Base-by-base conservation (phyloP, 2,797 vertebrate species). In the Aulostomus chinensis region DNA sequence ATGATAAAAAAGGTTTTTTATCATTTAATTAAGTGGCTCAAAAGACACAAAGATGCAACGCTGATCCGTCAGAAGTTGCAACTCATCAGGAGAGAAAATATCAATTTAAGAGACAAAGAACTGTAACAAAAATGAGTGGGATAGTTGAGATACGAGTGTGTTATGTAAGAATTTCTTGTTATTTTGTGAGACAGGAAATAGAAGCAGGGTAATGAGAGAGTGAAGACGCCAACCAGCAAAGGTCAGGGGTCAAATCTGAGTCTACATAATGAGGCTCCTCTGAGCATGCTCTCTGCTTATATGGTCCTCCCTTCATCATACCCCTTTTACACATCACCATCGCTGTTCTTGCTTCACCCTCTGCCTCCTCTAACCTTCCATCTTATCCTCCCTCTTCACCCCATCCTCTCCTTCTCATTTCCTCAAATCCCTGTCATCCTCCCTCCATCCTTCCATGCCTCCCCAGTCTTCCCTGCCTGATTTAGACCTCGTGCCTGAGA, bases 401-500 rank as follows among this genome's bases (percentile, higher is more conserved):
- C 35, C 14, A 12, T 15, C 22, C 32, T 8, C 31, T 6, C 36
- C 13, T 4, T 39, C 51, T 24, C 30, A 16, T 36, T 40, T 48
- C 31, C 22, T 57, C 30, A 58, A 66, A 73, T 16, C 40, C 29
- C 10, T 17, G 16, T 20, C 3, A 11, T 8, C 39, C 25, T 50
- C 12, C 34, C 24, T 40, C 57, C 46, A 12, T 28, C 59, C 56
- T 25, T 43, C 33, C 55, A 17, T 45, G 67, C 40, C 29, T 49
- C 37, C 32, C 47, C 48, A 39, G 7, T 68, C 62, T 51, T 46
- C 69, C 61, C 62, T 63, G 70, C 81, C 84, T 72, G 68, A 83
- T 85, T 84, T 86, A 86, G 86, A 83, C 75, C 68, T 78, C 63
- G 75, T 79, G 83, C 82, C 84, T 71, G 62, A 74, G 83, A 88